Evolutionary conservation across 37 sponge, comb jelly and placozoan genomes (phyloP).

Genomic region (Bolinopsis microptera): DNA sequence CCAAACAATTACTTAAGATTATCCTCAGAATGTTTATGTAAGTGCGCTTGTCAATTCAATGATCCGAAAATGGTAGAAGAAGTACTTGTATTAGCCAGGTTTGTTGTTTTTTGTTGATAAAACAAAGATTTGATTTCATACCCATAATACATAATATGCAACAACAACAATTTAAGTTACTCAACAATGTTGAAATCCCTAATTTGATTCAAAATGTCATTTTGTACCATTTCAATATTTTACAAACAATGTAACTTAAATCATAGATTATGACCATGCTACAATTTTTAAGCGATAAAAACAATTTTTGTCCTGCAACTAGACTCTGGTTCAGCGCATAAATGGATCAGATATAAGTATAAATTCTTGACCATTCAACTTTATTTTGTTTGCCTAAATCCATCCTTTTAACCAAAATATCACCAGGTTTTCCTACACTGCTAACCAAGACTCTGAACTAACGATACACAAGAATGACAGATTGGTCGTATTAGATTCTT

Average conservation of each 20-base stretch:
- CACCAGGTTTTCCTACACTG: slow-evolving; percentile 76
- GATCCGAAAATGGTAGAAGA: slow-evolving; percentile 32
- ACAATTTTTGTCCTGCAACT: too few relatives aligned
- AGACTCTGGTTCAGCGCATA: too few relatives aligned
- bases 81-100: slow-evolving; percentile 36
- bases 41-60: background rate
- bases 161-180: background rate
- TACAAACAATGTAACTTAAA: too few relatives aligned
- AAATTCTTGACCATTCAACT: too few relatives aligned
- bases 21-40: background rate
- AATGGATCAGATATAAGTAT: too few relatives aligned
- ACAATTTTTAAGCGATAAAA: too few relatives aligned
- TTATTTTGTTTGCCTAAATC: background rate
- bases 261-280: too few relatives aligned
- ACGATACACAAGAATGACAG: slow-evolving; percentile 77
- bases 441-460: slow-evolving; percentile 81
- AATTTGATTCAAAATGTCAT: background rate
- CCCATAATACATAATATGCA: too few relatives aligned
- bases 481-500: slow-evolving; percentile 70
- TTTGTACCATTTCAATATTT: background rate
- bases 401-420: too few relatives aligned
- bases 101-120: background rate
- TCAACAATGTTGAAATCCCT: background rate
- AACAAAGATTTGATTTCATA: too few relatives aligned
- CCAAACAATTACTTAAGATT: background rate